phyloP scores from a whole-genome alignment of 2,797 vertebrate genomes.

The Fringilla coelebs region DNA sequence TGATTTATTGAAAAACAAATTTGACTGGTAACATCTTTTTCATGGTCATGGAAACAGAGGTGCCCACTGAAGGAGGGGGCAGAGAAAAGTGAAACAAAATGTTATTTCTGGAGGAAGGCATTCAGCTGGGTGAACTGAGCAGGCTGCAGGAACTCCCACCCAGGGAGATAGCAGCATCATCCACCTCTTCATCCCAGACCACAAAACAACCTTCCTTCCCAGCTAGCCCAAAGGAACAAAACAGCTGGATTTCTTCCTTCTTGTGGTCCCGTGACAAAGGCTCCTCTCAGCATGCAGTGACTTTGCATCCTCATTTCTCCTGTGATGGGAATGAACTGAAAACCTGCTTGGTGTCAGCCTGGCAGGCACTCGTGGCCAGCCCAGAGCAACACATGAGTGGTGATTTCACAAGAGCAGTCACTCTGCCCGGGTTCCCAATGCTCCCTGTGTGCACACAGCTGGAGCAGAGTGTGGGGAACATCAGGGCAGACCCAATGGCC shows the following conservation, averaged over 20 bases:
- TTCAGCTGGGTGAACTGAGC: background rate
- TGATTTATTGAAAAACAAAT: background rate
- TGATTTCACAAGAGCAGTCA: background rate
- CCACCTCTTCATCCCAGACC: background rate
- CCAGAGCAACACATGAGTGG: background rate
- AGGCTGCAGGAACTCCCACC: background rate
- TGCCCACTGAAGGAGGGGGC: background rate
- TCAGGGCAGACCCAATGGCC: background rate
- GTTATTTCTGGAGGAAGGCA: background rate
- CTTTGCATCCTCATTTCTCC: background rate
- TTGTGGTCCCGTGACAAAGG: background rate
- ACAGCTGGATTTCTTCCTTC: background rate
- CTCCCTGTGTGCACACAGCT: background rate
- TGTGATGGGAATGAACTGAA: background rate
- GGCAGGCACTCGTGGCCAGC: background rate
- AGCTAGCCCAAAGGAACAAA: background rate
- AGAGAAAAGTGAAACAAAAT: background rate
- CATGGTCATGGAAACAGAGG: background rate
- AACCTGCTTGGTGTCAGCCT: rapidly evolving
- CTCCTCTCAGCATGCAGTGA: rapidly evolving
- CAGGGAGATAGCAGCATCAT: background rate
- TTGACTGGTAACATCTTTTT: background rate
- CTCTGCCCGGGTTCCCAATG: rapidly evolving
- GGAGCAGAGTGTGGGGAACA: rapidly evolving
- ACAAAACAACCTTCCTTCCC: background rate